Conservation (phyloP, 1,140 invertebrate genomes). For the Papilio polyxenes region DNA sequence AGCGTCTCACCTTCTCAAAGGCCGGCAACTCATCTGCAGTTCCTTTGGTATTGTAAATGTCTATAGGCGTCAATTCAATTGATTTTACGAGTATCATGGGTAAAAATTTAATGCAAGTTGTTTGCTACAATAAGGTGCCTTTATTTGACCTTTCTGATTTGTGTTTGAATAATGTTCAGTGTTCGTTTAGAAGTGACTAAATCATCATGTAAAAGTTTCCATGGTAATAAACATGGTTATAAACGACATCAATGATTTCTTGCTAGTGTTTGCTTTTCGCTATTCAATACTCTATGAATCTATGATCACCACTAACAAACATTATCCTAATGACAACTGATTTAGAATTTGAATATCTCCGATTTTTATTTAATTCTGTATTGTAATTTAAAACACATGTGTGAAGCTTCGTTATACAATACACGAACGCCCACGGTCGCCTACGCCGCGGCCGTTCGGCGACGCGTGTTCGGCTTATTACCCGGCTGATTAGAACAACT, state of each 20-base stretch:
- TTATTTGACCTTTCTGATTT: background rate
- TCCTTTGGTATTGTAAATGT: background rate
- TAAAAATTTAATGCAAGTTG: too few relatives aligned
- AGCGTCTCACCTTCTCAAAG: too few relatives aligned
- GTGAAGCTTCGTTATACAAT: constrained; percentile 14
- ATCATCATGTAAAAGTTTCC: constrained; percentile 2
- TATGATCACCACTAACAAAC: background rate
- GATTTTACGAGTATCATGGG: too few relatives aligned
- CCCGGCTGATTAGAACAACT: constrained; percentile 37
- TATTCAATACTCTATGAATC: background rate
- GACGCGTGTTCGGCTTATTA: constrained; percentile 33
- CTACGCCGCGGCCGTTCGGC: background rate
- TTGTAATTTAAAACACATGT: background rate
- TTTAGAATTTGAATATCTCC: background rate
- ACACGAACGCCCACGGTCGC: constrained; percentile 29
- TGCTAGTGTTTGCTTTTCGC: background rate
- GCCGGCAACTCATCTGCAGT: too few relatives aligned
- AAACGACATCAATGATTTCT: background rate
- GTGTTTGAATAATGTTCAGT: background rate
- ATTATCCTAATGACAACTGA: background rate
- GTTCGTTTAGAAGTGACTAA: background rate
- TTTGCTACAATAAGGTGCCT: constrained; percentile 18
- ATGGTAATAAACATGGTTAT: constrained; percentile 13
- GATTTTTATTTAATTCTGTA: background rate
- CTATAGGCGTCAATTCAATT: background rate